These are phyloP conservation scores for Orestias chungarensis DNA, from an alignment of 2,797 vertebrate species.

Conservation along the genomic window DNA sequence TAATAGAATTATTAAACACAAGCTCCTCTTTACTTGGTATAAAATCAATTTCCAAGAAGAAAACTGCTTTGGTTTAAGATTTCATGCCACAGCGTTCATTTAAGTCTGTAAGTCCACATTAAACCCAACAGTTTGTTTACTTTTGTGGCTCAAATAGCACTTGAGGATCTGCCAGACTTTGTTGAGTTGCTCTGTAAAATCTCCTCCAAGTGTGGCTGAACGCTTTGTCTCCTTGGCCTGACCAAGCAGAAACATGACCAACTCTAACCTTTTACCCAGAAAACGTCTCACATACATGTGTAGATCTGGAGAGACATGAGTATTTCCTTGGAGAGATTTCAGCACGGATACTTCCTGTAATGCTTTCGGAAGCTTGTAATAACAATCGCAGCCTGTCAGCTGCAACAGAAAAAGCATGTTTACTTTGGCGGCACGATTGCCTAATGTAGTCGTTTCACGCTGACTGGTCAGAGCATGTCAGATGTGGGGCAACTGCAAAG, in stretches of 20 bases:
- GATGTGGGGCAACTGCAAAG: background rate
- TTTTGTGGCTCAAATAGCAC: background rate
- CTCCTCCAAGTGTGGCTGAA: background rate
- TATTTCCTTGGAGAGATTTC: background rate
- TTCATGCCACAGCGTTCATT: background rate
- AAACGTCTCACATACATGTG: background rate
- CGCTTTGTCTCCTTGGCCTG: background rate
- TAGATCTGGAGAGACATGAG: background rate
- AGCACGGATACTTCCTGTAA: background rate
- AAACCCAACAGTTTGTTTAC: background rate
- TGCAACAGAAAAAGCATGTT: background rate
- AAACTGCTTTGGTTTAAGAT: background rate
- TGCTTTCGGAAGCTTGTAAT: slow-evolving; percentile 7
- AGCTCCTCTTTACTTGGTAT: background rate
- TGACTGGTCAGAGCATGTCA: background rate
- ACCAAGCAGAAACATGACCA: background rate
- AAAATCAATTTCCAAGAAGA: background rate
- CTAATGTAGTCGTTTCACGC: slow-evolving; percentile 5
- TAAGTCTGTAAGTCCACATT: background rate
- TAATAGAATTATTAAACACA: background rate
- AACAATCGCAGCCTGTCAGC: slow-evolving; percentile 3
- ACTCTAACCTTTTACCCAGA: background rate
- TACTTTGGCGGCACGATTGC: slow-evolving; percentile 6
- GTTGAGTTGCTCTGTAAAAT: background rate
- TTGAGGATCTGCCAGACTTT: background rate